Conservation (phyloP, 1,140 invertebrate species). For the Camponotus vicinus region DNA sequence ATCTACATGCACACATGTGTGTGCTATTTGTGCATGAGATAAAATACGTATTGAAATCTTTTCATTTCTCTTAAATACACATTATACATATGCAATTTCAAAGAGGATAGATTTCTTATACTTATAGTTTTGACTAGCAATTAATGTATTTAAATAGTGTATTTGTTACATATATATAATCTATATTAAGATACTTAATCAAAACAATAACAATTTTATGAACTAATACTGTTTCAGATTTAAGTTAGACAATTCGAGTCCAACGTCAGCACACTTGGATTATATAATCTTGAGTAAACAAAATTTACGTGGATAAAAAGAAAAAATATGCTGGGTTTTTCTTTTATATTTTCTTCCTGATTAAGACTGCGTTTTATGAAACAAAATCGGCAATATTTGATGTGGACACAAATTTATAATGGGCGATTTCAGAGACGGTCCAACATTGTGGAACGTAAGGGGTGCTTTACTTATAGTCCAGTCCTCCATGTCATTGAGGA, state of each 20-base stretch:
- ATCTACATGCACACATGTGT: not conserved
- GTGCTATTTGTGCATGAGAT: not conserved
- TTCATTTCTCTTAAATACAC: not conserved
- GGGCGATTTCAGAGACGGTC: constrained; percentile 77
- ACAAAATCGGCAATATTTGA: constrained; percentile 80
- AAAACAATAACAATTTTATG: not conserved
- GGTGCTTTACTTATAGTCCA: constrained; percentile 84
- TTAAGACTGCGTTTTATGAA: constrained; percentile 81
- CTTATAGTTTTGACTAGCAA: not conserved
- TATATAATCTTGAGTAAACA: constrained; percentile 84
- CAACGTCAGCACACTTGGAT: constrained; percentile 78
- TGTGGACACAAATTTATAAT: constrained; percentile 80
- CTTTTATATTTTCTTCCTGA: not conserved
- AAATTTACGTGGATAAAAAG: constrained; percentile 64
- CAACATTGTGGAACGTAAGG: constrained; percentile 83
- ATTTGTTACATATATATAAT: not conserved
- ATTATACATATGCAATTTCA: not conserved
- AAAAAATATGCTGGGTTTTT: not conserved
- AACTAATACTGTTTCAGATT: constrained; percentile 83
- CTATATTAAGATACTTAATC: not conserved
- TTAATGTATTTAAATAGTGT: not conserved
- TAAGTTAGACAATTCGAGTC: constrained; percentile 85
- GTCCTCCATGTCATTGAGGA: constrained; percentile 83
- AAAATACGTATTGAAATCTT: constrained; percentile 4
- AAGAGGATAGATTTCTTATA: not conserved